Evolutionary conservation across 2,113 vertebrate species (phyloP).

Genomic region (Podarcis muralis): DNA sequence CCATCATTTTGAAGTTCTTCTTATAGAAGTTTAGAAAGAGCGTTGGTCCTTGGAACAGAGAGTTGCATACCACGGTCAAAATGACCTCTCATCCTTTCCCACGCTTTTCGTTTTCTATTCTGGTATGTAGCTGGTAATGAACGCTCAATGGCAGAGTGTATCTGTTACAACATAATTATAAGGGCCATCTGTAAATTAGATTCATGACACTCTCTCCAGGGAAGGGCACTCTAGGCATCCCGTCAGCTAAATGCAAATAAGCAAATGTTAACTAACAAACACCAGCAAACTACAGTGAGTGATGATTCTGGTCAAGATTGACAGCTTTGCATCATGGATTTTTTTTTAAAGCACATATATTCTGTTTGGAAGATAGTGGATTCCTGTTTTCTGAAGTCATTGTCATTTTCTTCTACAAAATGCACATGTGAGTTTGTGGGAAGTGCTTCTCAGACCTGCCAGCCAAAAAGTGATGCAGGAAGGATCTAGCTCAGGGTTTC

Average conservation of each 20-base stretch:
- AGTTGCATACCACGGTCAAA: constrained; percentile 27
- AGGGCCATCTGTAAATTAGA: constrained; percentile 48
- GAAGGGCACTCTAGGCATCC: constrained; percentile 50
- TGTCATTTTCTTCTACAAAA: no score
- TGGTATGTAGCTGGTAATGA: constrained; percentile 35
- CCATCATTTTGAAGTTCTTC: not conserved
- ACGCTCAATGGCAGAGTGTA: not conserved
- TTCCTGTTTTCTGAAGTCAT: not conserved
- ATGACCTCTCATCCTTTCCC: constrained; percentile 32
- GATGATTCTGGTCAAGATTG: constrained; percentile 54
- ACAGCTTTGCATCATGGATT: constrained; percentile 53
- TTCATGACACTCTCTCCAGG: constrained; percentile 42
- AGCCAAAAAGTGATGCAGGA: not conserved
- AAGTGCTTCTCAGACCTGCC: not conserved
- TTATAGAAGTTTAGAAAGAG: not conserved
- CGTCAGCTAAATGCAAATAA: constrained; percentile 58
- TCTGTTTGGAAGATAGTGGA: constrained; percentile 22
- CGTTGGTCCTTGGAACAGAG: not conserved
- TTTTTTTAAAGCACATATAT: constrained; percentile 40
- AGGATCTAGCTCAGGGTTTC: no score
- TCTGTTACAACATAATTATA: constrained; percentile 44
- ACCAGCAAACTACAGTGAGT: constrained; percentile 49
- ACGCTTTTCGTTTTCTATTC: constrained; percentile 28
- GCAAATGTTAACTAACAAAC: constrained; percentile 58
- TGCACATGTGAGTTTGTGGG: not conserved